phyloP scores from a whole-genome alignment of 1,140 invertebrate genomes.

The Rhysida immarginata region DNA sequence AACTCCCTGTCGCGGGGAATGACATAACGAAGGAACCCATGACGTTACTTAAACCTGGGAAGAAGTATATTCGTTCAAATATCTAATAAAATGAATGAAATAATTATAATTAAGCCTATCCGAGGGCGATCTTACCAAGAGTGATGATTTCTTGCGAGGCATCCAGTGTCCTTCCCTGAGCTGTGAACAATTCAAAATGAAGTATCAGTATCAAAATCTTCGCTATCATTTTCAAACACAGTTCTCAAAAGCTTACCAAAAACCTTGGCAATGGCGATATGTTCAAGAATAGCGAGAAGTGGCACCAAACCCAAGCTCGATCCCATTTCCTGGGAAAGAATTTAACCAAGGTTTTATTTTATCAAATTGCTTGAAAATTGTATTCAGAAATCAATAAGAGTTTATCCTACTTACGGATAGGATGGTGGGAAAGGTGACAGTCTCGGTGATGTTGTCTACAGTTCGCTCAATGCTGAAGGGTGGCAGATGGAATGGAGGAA shows the following conservation, averaged over 20 bases:
- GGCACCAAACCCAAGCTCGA: slow-evolving; percentile 6
- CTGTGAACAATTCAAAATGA: not conserved
- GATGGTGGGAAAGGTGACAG: not conserved
- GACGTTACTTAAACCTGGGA: not conserved
- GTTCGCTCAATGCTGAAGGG: slow-evolving; percentile 40
- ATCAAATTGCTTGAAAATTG: not conserved
- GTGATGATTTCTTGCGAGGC: not conserved
- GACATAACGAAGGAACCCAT: not conserved
- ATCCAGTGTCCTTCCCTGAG: not conserved
- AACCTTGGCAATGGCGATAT: slow-evolving; percentile 8
- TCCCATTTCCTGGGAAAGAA: not conserved
- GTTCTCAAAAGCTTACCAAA: slow-evolving; percentile 1
- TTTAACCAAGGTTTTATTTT: not conserved
- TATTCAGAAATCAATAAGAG: not conserved
- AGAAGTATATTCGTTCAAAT: not conserved
- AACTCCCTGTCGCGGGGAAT: not conserved
- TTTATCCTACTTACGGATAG: not conserved
- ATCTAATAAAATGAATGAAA: too few relatives aligned
- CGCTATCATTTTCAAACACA: not conserved
- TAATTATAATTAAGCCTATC: too few relatives aligned
- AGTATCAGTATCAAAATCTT: not conserved
- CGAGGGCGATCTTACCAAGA: not conserved
- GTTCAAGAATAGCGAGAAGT: slow-evolving; percentile 9
- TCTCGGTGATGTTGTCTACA: not conserved
- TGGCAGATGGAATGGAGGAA: slow-evolving; percentile 44